Conservation (phyloP, 2,888 invertebrate species). For the Horisme vitalbata region DNA sequence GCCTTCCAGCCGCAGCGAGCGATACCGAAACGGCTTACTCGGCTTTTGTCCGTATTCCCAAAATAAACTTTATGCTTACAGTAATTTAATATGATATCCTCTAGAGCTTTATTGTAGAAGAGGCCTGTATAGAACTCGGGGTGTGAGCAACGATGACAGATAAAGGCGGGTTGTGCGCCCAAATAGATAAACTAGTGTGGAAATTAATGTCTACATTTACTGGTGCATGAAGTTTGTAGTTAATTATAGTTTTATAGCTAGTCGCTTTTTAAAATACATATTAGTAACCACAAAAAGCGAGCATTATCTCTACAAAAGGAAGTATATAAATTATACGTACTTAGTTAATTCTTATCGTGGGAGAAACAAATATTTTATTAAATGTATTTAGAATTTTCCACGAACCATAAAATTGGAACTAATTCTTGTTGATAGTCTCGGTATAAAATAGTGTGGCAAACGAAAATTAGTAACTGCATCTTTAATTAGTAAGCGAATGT, state of each 20-base stretch:
- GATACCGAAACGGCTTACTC: constrained; percentile 52
- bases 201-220: constrained; percentile 84
- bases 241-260: constrained; percentile 81
- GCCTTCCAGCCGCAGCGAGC: constrained; percentile 57
- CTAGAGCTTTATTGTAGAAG: constrained; percentile 43
- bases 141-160: constrained; percentile 76
- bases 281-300: constrained; percentile 74
- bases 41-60: constrained; percentile 41
- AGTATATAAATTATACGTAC: constrained; percentile 72
- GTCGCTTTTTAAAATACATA: constrained; percentile 74
- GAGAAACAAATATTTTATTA: constrained; percentile 69
- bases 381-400: constrained; percentile 57
- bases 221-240: constrained; percentile 82
- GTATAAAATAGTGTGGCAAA: constrained; percentile 22
- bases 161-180: constrained; percentile 81
- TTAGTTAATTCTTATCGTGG: constrained; percentile 61
- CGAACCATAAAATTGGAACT: constrained; percentile 64
- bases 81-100: constrained; percentile 48
- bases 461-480: constrained; percentile 29
- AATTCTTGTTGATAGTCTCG: constrained; percentile 40
- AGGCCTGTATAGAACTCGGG: constrained; percentile 57
- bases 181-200: constrained; percentile 83
- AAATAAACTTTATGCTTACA: constrained; percentile 52
- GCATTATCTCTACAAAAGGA: constrained; percentile 78
- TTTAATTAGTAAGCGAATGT: constrained; percentile 31